These are phyloP conservation scores for Drosophila austrosaltans DNA, from an alignment of 2,888 invertebrate species.

Conservation along the genomic window DNA sequence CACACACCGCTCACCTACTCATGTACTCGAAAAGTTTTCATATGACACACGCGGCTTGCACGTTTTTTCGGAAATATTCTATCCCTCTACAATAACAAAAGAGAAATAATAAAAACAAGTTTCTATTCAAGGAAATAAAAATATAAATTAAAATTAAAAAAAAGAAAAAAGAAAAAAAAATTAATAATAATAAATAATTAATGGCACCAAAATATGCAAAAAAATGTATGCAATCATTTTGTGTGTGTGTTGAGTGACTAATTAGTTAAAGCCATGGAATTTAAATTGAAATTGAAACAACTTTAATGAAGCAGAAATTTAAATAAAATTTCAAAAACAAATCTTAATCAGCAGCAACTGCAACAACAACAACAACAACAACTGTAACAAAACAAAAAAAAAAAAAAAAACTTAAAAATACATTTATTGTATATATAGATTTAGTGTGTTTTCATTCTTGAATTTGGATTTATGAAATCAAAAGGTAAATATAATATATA, in stretches of 20 bases:
- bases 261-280: constrained; percentile 64
- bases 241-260: constrained; percentile 56
- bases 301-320: constrained; percentile 48
- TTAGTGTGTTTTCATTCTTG: constrained; percentile 6
- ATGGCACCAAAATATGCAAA: constrained; percentile 44
- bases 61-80: constrained; percentile 68
- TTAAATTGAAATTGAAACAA: constrained; percentile 44
- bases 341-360: constrained; percentile 47
- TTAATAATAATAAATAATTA: constrained; percentile 28
- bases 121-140: constrained; percentile 25
- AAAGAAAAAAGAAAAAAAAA: constrained; percentile 35
- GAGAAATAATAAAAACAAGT: constrained; percentile 26
- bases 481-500: constrained; percentile 46
- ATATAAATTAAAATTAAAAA: constrained; percentile 2
- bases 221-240: constrained; percentile 59
- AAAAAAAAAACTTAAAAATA: constrained; percentile 17
- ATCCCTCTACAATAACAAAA: constrained; percentile 12
- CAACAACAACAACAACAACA: constrained; percentile 14
- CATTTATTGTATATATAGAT: constrained; percentile 35
- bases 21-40: constrained; percentile 36
- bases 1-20: not conserved
- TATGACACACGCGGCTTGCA: constrained; percentile 74
- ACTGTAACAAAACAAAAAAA: constrained; percentile 8
- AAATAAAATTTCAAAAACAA: constrained; percentile 45
- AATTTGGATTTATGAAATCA: constrained; percentile 71